Evolutionary conservation across 2,797 vertebrate genomes (phyloP).

Genomic region (Manis crassicaudata): DNA sequence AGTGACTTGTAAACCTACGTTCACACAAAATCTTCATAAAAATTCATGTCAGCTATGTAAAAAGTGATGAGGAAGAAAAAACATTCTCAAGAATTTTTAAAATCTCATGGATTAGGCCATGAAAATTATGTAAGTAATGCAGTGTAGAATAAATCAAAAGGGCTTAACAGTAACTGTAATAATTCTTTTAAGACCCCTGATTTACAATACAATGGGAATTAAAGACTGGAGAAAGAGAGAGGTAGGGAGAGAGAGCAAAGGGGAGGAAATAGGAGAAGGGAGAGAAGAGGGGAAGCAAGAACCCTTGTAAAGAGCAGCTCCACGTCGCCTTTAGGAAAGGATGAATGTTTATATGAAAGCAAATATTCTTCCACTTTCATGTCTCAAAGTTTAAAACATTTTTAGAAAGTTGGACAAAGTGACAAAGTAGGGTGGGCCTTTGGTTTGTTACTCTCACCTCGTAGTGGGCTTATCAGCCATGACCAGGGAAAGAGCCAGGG

Average conservation of each 20-base stretch:
- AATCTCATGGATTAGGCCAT: background rate
- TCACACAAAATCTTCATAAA: background rate
- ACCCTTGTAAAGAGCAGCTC: rapidly evolving
- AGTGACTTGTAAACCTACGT: background rate
- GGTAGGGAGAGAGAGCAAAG: too few relatives aligned
- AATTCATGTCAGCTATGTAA: background rate
- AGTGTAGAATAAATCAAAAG: background rate
- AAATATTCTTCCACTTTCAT: background rate
- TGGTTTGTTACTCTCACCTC: background rate
- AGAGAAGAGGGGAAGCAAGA: too few relatives aligned
- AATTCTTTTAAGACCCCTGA: background rate
- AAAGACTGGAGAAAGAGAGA: background rate
- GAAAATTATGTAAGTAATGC: background rate
- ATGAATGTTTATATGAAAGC: background rate
- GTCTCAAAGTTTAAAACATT: background rate
- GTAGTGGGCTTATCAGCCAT: background rate
- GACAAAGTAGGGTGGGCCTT: background rate
- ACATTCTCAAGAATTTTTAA: background rate
- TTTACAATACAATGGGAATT: background rate
- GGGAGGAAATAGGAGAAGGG: background rate
- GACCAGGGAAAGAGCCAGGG: background rate
- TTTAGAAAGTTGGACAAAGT: background rate
- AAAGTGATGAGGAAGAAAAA: background rate
- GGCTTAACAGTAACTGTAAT: background rate
- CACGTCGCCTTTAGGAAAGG: background rate